Base-by-base conservation (phyloP, 2,113 vertebrate genomes). In the Tragelaphus buxtoni region DNA sequence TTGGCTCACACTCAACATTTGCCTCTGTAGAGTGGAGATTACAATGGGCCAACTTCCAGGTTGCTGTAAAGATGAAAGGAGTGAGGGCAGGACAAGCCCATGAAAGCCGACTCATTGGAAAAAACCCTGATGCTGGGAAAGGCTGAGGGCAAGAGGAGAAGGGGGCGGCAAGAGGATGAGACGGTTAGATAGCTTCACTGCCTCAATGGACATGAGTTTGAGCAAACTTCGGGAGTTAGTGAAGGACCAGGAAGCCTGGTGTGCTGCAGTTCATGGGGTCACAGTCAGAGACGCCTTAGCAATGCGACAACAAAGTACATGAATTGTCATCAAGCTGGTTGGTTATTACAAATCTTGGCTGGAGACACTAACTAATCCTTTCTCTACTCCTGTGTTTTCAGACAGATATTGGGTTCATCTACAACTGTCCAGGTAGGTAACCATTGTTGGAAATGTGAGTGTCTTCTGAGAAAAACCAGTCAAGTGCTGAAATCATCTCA, bases 371-470 rank as follows among this genome's bases (percentile, higher is more conserved):
- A 81, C 79, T 84, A 45, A 94, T 39, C 65, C 30, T 69, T 47
- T 5, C 3, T 18, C 35, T 17, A 65, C n/a, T 97, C 56, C 97
- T 96, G 11, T 97, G 18, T 95, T 96, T 98, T 86, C 97, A 98
- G 98, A 97, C 98, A 81, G 98, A 98, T 60, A 96, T 98, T 84
- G 98, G 98, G 35, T 94, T 96, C 82, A 84, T 98, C 51, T 98
- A 98, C 88, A 92, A 97, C 60, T 97, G 94, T 55, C 98, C 98
- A 96, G 98, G 98, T 98, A 97, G 55, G 98, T 92, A 55, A 84
- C 28, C 18, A 5, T 47, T 60, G 24, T 26, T 61, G 9, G n/a
- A 81, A 93, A 39, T 87, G 49, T 13, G 5, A 26, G 10, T 84
- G 9, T 35, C 58, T 88, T 69, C 45, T 60, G 22, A 92, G 69